Evolutionary conservation across 1,140 invertebrate species (phyloP).

Genomic region (Drosophila varians): DNA sequence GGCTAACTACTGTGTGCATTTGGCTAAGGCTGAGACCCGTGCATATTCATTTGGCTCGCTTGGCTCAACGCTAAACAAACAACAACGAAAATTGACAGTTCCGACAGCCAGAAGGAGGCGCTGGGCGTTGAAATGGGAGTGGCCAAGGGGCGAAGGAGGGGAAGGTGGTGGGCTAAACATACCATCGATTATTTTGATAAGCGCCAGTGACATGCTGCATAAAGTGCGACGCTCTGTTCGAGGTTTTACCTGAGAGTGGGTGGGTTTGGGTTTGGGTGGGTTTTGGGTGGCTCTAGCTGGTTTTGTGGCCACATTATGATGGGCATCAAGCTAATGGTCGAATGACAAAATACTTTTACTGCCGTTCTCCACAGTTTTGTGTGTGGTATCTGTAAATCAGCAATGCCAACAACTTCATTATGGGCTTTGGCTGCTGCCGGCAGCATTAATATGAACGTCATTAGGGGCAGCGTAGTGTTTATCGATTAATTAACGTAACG

Average conservation of each 20-base stretch:
- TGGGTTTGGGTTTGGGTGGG: conserved; percentile 4
- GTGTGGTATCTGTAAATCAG: conserved; percentile 52
- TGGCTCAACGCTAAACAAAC: conserved; percentile 46
- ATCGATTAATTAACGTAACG: conserved; percentile 81
- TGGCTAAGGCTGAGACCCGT: conserved; percentile 17
- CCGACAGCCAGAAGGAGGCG: conserved; percentile 14
- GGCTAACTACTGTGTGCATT: conserved; percentile 36
- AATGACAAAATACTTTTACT: conserved; percentile 62
- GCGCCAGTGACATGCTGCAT: conserved; percentile 61
- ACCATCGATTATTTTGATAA: conserved; percentile 77
- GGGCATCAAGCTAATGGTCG: conserved; percentile 58
- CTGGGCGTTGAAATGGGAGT: conserved; percentile 7
- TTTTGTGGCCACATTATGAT: conserved; percentile 44
- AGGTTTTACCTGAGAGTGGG: conserved; percentile 19
- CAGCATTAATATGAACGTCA: conserved; percentile 47
- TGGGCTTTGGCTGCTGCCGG: neutral
- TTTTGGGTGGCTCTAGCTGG: neutral
- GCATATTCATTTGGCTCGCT: conserved; percentile 59
- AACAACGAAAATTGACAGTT: conserved; percentile 74
- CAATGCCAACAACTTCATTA: conserved; percentile 58
- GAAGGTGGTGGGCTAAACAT: conserved; percentile 1
- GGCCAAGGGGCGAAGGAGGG: neutral
- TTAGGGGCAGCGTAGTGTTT: conserved; percentile 37
- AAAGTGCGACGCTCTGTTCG: conserved; percentile 39
- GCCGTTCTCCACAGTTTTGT: neutral